Evolutionary conservation across 2,888 invertebrate genomes (phyloP).

Genomic region (Agrenia bidenticulata): DNA sequence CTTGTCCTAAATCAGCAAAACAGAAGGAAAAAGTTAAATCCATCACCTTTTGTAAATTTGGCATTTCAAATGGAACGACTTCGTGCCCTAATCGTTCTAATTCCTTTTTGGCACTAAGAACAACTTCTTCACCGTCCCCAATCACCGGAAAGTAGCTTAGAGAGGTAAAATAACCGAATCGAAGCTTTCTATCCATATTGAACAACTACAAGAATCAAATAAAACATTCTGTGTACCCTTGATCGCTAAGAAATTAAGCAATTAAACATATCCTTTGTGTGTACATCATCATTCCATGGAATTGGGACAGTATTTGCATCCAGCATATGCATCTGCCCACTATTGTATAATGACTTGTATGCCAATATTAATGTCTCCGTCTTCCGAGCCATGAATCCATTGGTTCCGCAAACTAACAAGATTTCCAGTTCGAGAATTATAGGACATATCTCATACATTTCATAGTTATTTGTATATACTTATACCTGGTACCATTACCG

Average conservation of each 20-base stretch:
- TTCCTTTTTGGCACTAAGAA: constrained; percentile 49
- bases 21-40: constrained; percentile 15
- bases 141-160: constrained; percentile 55
- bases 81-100: constrained; percentile 53
- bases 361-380: too few species aligned
- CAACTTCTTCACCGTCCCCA: constrained; percentile 55
- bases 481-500: too few species aligned
- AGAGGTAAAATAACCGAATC: constrained; percentile 56
- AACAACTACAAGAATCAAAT: constrained; percentile 6
- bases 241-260: too few species aligned
- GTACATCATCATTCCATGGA: constrained; percentile 38
- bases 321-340: constrained; percentile 9
- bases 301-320: constrained; percentile 39
- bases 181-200: constrained; percentile 38
- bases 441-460: too few species aligned
- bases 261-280: too few species aligned
- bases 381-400: too few species aligned
- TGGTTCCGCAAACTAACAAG: too few species aligned
- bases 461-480: too few species aligned
- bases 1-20: constrained; percentile 37
- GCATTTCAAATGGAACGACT: constrained; percentile 46
- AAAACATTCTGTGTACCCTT: too few species aligned
- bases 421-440: too few species aligned
- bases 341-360: too few species aligned
- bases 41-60: constrained; percentile 14